These are phyloP conservation scores for Podarcis lilfordi DNA, from an alignment of 2,797 vertebrate species.

Conservation along the genomic window DNA sequence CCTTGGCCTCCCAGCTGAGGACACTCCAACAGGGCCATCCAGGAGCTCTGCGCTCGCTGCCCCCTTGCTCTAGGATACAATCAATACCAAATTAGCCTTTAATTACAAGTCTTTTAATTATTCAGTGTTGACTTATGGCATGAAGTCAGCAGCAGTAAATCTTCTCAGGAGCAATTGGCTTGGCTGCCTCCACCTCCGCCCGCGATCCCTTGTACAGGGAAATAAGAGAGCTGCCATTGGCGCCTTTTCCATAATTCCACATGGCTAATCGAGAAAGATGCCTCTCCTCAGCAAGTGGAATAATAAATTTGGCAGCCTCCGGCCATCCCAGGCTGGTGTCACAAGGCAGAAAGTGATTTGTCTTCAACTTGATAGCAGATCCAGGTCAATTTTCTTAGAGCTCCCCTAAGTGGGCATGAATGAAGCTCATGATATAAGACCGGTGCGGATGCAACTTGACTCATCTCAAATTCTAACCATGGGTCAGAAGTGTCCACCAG, in stretches of 20 bases:
- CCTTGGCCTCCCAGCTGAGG: constrained; percentile 39
- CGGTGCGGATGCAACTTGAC: too few species aligned
- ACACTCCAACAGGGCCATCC: constrained; percentile 3
- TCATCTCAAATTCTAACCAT: neutral
- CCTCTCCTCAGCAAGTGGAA: constrained; percentile 34
- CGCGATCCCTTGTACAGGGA: constrained; percentile 24
- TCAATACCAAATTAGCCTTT: constrained; percentile 82
- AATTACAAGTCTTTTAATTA: constrained; percentile 83
- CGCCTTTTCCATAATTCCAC: constrained; percentile 53
- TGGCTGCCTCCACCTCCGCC: constrained; percentile 41
- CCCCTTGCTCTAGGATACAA: constrained; percentile 70
- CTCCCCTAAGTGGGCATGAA: constrained; percentile 6
- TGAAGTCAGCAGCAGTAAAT: constrained; percentile 69
- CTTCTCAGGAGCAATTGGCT: constrained; percentile 55
- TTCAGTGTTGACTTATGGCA: constrained; percentile 78
- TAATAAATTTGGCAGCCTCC: constrained; percentile 59
- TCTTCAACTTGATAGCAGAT: constrained; percentile 49
- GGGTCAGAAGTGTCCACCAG: too few species aligned
- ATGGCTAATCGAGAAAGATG: constrained; percentile 48
- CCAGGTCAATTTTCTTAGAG: constrained; percentile 47
- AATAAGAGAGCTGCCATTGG: constrained; percentile 47
- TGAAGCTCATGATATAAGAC: neutral
- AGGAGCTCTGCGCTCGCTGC: constrained; percentile 28
- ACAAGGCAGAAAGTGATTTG: constrained; percentile 52
- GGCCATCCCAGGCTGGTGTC: constrained; percentile 34